These are phyloP conservation scores for Ichneumon xanthorius DNA, from an alignment of 2,888 invertebrate genomes.

Conservation along the genomic window DNA sequence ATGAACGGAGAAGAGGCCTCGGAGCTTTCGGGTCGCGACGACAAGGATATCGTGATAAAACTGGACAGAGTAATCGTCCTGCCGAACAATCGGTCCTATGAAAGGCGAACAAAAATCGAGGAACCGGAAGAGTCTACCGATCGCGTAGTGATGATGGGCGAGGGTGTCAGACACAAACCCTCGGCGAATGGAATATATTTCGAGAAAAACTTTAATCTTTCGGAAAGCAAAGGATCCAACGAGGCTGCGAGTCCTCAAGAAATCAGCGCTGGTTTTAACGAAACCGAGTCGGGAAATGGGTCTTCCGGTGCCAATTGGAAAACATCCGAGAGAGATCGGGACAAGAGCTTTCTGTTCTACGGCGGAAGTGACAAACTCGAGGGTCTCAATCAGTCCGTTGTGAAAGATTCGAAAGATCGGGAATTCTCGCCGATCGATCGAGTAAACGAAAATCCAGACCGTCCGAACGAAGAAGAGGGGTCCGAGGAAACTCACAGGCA, in stretches of 20 bases:
- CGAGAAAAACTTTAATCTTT: slow-evolving; percentile 35
- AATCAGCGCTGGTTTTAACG: neutral
- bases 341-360: slow-evolving; percentile 60
- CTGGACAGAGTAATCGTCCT: slow-evolving; percentile 61
- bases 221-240: neutral
- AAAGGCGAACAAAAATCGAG: neutral
- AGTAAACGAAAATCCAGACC: neutral
- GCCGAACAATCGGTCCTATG: slow-evolving; percentile 54
- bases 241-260: neutral
- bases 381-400: neutral
- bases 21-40: slow-evolving; percentile 38
- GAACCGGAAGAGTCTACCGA: slow-evolving; percentile 33
- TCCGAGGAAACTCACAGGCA: neutral
- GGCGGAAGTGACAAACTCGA: slow-evolving; percentile 10
- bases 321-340: neutral
- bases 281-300: neutral
- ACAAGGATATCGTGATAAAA: slow-evolving; percentile 61
- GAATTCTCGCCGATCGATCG: neutral
- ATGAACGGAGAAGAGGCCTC: slow-evolving; percentile 60
- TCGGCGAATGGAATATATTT: slow-evolving; percentile 27
- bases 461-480: neutral
- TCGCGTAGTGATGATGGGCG: slow-evolving; percentile 60
- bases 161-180: slow-evolving; percentile 49
- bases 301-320: slow-evolving; percentile 19
- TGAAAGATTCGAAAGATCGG: neutral